These are phyloP conservation scores for Caenorhabditis becei DNA, from an alignment of 2,888 invertebrate species.

Conservation along the genomic window DNA sequence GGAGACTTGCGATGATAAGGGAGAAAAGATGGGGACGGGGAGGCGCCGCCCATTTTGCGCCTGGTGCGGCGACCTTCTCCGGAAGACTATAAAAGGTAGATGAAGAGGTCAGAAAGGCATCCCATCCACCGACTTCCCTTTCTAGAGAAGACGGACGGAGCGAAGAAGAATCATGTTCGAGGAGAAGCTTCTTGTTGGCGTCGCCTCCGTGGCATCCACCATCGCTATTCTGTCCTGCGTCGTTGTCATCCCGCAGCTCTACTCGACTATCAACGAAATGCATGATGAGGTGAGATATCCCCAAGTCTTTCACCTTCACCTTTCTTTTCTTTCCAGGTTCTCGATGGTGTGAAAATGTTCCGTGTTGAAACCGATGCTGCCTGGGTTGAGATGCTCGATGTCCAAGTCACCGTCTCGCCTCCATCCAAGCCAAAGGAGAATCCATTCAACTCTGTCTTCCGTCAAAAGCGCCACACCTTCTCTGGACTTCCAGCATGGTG, in stretches of 20 bases:
- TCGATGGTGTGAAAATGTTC: slow-evolving; percentile 72
- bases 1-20: slow-evolving; percentile 49
- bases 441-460: slow-evolving; percentile 73
- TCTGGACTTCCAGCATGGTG: too few species aligned
- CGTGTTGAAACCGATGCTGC: slow-evolving; percentile 74
- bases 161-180: slow-evolving; percentile 65
- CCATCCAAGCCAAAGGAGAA: slow-evolving; percentile 73
- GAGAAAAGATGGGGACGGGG: slow-evolving; percentile 38
- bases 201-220: slow-evolving; percentile 70
- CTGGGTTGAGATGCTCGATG: slow-evolving; percentile 75
- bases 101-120: neutral
- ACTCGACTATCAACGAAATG: slow-evolving; percentile 77
- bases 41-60: slow-evolving; percentile 55
- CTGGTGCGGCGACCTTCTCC: slow-evolving; percentile 59
- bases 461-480: slow-evolving; percentile 74
- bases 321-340: slow-evolving; percentile 49
- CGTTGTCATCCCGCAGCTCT: slow-evolving; percentile 78
- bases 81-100: slow-evolving; percentile 51
- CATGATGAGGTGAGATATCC: slow-evolving; percentile 63
- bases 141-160: slow-evolving; percentile 10
- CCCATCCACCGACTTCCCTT: slow-evolving; percentile 20
- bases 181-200: slow-evolving; percentile 73
- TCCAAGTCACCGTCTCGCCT: slow-evolving; percentile 75
- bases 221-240: slow-evolving; percentile 72
- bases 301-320: neutral